Evolutionary conservation across 2,888 invertebrate species (phyloP).

Genomic region (Pyrgus malvae): DNA sequence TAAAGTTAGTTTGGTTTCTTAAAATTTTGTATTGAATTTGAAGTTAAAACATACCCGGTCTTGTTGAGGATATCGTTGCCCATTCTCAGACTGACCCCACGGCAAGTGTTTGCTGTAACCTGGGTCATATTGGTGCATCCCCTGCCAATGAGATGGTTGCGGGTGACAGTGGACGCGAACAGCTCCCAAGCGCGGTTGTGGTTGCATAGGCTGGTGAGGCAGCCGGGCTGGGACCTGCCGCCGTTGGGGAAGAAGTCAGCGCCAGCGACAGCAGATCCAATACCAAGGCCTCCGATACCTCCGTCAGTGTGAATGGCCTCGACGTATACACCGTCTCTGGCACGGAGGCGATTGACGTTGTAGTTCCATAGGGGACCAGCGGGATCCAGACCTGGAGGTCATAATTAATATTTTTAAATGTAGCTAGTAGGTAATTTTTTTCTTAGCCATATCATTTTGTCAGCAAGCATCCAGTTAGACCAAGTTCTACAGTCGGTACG

Average conservation of each 20-base stretch:
- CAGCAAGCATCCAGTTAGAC: no score
- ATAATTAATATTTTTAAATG: not conserved
- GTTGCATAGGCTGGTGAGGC: conserved; percentile 52
- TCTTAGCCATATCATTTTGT: no score
- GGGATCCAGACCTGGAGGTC: conserved; percentile 54
- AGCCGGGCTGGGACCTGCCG: conserved; percentile 68
- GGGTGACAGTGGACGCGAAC: conserved; percentile 54
- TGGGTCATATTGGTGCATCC: conserved; percentile 48
- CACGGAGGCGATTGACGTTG: conserved; percentile 41
- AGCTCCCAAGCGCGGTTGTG: conserved; percentile 62
- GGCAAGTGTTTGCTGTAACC: conserved; percentile 50
- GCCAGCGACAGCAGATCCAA: conserved; percentile 70
- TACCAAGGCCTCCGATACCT: conserved; percentile 65
- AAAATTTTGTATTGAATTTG: no score
- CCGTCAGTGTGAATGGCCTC: conserved; percentile 74
- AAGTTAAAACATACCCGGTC: conserved; percentile 44
- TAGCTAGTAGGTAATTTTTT: no score
- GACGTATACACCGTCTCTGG: conserved; percentile 59
- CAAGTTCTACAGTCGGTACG: no score
- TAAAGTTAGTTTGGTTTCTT: not conserved
- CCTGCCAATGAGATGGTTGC: conserved; percentile 54
- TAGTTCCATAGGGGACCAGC: conserved; percentile 58
- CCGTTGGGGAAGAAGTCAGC: conserved; percentile 84
- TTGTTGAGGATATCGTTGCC: conserved; percentile 55
- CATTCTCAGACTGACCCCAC: conserved; percentile 47